phyloP scores from a whole-genome alignment of 2,797 vertebrate genomes.

The Amblyraja radiata region DNA sequence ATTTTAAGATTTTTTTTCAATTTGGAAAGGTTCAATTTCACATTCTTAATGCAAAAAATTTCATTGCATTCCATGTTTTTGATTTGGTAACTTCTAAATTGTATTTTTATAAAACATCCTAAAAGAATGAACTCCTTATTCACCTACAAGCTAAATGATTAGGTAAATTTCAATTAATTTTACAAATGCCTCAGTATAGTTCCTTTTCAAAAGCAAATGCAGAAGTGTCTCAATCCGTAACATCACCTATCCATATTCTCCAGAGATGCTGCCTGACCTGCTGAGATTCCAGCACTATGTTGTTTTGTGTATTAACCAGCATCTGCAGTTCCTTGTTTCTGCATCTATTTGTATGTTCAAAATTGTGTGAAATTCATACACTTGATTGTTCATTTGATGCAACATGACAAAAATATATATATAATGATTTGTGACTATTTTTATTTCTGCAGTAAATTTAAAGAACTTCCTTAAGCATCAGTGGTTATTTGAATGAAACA shows the following conservation, averaged over 20 bases:
- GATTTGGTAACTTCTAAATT: not conserved
- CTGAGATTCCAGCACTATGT: too few relatives aligned
- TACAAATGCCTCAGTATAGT: not conserved
- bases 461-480: too few relatives aligned
- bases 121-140: not conserved
- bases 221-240: not conserved
- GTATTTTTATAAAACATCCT: not conserved
- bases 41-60: not conserved
- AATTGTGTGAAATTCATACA: not conserved
- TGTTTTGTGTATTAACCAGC: too few relatives aligned
- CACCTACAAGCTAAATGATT: not conserved
- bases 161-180: not conserved
- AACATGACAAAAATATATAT: not conserved
- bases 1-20: not conserved
- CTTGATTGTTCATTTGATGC: not conserved
- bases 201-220: not conserved
- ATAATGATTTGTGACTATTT: not conserved
- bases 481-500: not conserved
- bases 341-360: not conserved
- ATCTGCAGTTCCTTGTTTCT: not conserved
- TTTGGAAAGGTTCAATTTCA: not conserved
- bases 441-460: not conserved
- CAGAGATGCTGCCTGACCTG: too few relatives aligned
- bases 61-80: not conserved
- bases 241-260: too few relatives aligned